Percentiles rank a stretch among this genome's conserved stretches.
phyloP scores from a whole-genome alignment of 2,797 vertebrate species.

The Hipposideros larvatus region DNA sequence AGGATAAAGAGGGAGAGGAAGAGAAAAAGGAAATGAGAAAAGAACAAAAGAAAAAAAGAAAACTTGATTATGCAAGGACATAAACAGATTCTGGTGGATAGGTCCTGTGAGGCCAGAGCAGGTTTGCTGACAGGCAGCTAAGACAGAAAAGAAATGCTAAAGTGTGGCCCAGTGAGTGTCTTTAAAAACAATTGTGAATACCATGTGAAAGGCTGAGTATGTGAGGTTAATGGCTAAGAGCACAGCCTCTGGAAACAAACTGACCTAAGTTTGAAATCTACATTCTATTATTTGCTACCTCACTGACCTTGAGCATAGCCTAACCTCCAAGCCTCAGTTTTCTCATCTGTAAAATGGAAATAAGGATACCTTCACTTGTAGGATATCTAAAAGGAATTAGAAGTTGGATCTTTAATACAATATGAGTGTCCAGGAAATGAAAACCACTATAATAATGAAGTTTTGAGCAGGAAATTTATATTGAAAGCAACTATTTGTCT shows the following conservation, averaged over 20 bases:
- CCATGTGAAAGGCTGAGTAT: not conserved
- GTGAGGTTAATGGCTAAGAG: not conserved
- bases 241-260: not conserved
- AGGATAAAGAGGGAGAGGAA: no score
- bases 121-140: not conserved
- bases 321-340: not conserved
- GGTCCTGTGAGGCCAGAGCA: not conserved
- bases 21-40: no score
- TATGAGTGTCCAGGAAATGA: not conserved
- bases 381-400: conserved; percentile 37
- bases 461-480: not conserved
- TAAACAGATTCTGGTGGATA: not conserved
- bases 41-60: not conserved
- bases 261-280: not conserved
- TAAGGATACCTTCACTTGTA: not conserved
- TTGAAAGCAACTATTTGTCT: not conserved
- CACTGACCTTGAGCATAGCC: not conserved
- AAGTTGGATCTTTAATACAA: not conserved
- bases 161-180: not conserved
- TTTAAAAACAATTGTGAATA: not conserved
- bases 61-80: not conserved
- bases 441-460: not conserved
- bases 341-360: conserved; percentile 23
- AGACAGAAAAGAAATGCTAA: not conserved
- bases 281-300: not conserved